Evolutionary conservation across 1,140 invertebrate genomes (phyloP).

Genomic region (Lepeophtheirus salmonis): DNA sequence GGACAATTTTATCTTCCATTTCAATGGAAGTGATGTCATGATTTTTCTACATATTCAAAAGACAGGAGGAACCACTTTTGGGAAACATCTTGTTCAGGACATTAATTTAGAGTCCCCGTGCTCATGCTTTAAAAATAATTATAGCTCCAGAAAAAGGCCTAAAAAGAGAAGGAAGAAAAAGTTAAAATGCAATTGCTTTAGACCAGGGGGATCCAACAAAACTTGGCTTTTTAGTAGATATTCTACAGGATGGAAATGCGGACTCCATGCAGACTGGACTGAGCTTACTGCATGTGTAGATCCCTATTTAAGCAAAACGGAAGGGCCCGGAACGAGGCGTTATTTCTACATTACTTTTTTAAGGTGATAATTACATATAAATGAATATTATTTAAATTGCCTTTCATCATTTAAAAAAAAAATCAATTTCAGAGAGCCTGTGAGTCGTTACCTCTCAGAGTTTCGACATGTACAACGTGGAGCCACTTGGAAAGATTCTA

Average conservation of each 20-base stretch:
- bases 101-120: slow-evolving; percentile 69
- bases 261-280: slow-evolving; percentile 94
- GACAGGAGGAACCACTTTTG: slow-evolving; percentile 81
- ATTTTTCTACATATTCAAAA: slow-evolving; percentile 98
- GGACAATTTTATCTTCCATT: slow-evolving; percentile 25
- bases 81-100: slow-evolving; percentile 66
- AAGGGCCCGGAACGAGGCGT: slow-evolving; percentile 40
- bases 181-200: slow-evolving; percentile 58
- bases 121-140: slow-evolving; percentile 54
- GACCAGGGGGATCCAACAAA: slow-evolving; percentile 47
- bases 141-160: slow-evolving; percentile 35
- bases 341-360: slow-evolving; percentile 88
- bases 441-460: slow-evolving; percentile 72
- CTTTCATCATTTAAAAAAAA: too few species aligned
- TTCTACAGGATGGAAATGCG: slow-evolving; percentile 96
- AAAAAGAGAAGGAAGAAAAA: slow-evolving; percentile 8
- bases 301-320: slow-evolving; percentile 60
- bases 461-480: slow-evolving; percentile 87
- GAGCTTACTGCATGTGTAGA: slow-evolving; percentile 78
- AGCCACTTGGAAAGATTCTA: slow-evolving; percentile 74
- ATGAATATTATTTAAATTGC: background rate
- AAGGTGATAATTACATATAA: slow-evolving; percentile 13
- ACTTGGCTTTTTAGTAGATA: slow-evolving; percentile 96
- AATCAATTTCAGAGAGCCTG: slow-evolving; percentile 48
- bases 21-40: slow-evolving; percentile 81